phyloP scores from a whole-genome alignment of 23 tunicate species.

The Botrylloides violaceus region DNA sequence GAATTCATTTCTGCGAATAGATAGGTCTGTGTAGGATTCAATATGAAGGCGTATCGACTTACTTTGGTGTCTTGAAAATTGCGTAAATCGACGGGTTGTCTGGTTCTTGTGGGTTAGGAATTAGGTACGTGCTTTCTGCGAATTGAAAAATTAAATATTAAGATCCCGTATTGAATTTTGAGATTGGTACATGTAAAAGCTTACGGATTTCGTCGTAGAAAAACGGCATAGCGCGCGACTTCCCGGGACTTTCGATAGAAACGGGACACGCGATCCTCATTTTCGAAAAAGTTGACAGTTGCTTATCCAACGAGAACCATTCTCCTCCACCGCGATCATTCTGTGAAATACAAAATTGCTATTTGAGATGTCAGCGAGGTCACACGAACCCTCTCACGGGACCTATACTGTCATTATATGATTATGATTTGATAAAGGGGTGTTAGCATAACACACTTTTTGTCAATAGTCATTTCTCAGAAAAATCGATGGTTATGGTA shows the following conservation, averaged over 20 bases:
- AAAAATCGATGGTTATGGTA: too few species aligned
- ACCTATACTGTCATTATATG: too few species aligned
- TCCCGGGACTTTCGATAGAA: background rate
- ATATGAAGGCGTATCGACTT: too few species aligned
- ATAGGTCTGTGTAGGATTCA: too few species aligned
- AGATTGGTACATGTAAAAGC: background rate
- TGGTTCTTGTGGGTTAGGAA: conserved; percentile 22
- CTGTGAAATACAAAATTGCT: too few species aligned
- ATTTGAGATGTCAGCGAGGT: too few species aligned
- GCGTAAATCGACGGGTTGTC: conserved; percentile 37
- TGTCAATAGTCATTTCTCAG: too few species aligned
- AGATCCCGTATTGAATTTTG: background rate
- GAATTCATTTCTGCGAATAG: too few species aligned
- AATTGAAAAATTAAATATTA: conserved; percentile 1
- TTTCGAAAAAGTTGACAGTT: conserved; percentile 47
- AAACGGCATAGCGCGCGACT: conserved; percentile 19
- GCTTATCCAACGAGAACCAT: conserved; percentile 19
- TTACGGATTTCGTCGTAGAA: conserved; percentile 52
- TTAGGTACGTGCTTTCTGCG: conserved; percentile 38
- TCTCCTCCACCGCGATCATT: conserved; percentile 56
- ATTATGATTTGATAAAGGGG: too few species aligned
- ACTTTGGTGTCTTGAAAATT: conserved; percentile 51
- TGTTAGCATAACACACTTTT: too few species aligned
- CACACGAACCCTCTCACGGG: too few species aligned
- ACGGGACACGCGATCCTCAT: conserved; percentile 44